Percentiles rank a stretch among this genome's conserved stretches.
Evolutionary conservation across 2,888 invertebrate species (phyloP).

Genomic region (Trissoscelio sp.): DNA sequence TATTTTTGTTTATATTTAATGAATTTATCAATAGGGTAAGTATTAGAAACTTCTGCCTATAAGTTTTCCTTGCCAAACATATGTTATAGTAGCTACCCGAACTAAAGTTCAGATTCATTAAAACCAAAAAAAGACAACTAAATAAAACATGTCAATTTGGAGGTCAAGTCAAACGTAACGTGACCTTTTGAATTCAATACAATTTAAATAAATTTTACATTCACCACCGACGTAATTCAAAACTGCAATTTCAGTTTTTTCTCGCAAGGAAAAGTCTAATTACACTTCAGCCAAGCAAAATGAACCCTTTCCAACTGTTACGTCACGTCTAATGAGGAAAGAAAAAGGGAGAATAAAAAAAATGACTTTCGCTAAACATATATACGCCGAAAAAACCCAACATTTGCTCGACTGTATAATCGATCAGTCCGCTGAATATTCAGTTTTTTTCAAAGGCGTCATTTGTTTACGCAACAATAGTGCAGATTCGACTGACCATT

Average conservation of each 20-base stretch:
- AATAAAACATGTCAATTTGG: constrained; percentile 1
- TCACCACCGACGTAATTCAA: neutral
- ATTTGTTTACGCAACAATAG: constrained; percentile 48
- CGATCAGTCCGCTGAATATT: constrained; percentile 39
- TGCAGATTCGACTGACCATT: constrained; percentile 43
- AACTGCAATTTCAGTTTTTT: neutral
- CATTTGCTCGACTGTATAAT: constrained; percentile 46
- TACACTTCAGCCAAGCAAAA: neutral
- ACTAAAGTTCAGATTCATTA: too few species aligned
- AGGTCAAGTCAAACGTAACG: neutral
- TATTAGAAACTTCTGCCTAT: too few species aligned
- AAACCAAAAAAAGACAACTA: too few species aligned
- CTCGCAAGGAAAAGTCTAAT: constrained; percentile 17
- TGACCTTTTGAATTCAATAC: neutral
- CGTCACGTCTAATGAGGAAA: neutral
- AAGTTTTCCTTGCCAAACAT: too few species aligned
- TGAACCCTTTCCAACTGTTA: constrained; percentile 10
- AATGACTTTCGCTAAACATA: neutral
- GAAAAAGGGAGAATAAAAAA: neutral
- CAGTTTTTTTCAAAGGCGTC: constrained; percentile 34
- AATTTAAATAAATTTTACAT: neutral
- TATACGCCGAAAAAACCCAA: constrained; percentile 3
- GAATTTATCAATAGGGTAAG: too few species aligned
- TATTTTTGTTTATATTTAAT: too few species aligned
- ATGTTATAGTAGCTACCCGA: too few species aligned